Base-by-base conservation (phyloP, 2,113 vertebrate species). In the Patagioenas fasciata region DNA sequence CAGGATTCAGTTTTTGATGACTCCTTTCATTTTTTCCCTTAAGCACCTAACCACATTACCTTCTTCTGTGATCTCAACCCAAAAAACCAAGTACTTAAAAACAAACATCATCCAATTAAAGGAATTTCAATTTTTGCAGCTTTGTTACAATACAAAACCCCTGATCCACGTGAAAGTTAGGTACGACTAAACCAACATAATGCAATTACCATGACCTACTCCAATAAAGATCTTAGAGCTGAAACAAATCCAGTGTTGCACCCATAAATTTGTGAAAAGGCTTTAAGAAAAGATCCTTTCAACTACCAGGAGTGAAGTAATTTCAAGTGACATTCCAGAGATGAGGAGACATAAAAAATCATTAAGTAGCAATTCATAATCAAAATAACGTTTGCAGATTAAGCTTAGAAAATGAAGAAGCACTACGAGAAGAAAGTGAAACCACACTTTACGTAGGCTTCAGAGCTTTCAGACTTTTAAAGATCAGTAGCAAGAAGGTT, bases 391-490 rank as follows among this genome's bases (percentile, higher is more conserved):
- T 61, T 61, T 13, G 21, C 36, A 42, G 88, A 81, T 88, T 61
- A 53, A 62, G 69, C 87, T 58, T 44, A 85, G 77, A 74, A 64
- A 84, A 80, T 67, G 42, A 82, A 32, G 66, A 88, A 48, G 62
- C 1, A 0, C 25, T 75, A 64, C 48, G 80, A 94, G 88, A 71
- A 56, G 71, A 36, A 50, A 82, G 32, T 58, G 32, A 34, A 69
- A 56, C 8, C 6, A 5, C 42, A 50, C 15, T 81, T 84, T 6
- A 85, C 38, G 61, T 14, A 23, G 58, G 44, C 60, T 89, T 34
- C 65, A 28, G 88, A 96, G 85, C 91, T 96, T 89, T 32, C 80
- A 80, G 87, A 94, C 81, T 85, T 85, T 53, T 74, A 89, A 89
- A 75, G 56, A 66, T 69, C 74, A 64, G 70, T 8, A 81, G 40